phyloP scores from a whole-genome alignment of 2,113 vertebrate species.

The Sceloporus undulatus region DNA sequence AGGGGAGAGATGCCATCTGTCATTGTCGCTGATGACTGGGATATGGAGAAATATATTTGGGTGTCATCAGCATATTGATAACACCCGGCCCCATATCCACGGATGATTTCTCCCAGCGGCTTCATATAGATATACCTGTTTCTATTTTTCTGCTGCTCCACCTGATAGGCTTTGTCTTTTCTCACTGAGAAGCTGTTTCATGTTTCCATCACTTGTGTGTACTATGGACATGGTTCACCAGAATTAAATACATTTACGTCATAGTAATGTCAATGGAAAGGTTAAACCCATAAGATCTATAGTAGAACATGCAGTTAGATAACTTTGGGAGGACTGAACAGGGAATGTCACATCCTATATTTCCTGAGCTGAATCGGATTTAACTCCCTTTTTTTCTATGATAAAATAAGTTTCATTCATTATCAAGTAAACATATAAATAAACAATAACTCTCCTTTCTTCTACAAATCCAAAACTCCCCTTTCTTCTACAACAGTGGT shows the following conservation, averaged over 20 bases:
- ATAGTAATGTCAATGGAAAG: not conserved
- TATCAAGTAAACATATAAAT: too few relatives aligned
- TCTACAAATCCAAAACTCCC: too few relatives aligned
- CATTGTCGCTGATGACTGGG: too few relatives aligned
- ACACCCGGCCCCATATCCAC: too few relatives aligned
- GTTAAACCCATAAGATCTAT: not conserved
- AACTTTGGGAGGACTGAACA: not conserved
- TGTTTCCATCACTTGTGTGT: not conserved
- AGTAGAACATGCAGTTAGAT: not conserved
- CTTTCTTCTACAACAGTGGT: too few relatives aligned
- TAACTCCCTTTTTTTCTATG: not conserved
- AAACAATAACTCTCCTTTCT: too few relatives aligned
- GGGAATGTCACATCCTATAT: not conserved
- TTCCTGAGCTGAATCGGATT: not conserved
- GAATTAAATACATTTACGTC: not conserved
- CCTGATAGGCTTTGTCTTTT: not conserved
- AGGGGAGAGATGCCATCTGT: too few relatives aligned
- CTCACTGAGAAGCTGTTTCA: not conserved
- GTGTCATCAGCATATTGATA: too few relatives aligned
- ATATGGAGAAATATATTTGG: too few relatives aligned
- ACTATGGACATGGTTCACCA: not conserved
- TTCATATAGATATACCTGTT: not conserved
- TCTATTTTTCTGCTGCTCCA: not conserved
- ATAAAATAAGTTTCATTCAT: too few relatives aligned
- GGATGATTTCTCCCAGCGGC: too few relatives aligned